Evolutionary conservation across 2,113 vertebrate species (phyloP).

Genomic region (Brachypodius melanocephalos): DNA sequence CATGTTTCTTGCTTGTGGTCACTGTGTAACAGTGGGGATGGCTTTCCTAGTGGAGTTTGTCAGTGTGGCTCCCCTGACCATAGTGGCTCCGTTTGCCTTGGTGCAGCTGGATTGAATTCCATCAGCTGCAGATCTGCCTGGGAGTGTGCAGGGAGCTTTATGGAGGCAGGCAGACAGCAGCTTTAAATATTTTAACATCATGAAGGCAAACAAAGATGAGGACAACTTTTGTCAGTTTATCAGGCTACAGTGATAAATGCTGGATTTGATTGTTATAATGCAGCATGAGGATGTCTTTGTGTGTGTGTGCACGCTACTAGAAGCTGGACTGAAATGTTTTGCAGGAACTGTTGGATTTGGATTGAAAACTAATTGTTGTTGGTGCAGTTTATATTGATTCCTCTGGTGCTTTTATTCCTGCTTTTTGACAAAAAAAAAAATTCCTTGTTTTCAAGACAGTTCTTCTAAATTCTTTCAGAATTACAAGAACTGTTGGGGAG

Average conservation of each 20-base stretch:
- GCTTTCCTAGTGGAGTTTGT: not conserved
- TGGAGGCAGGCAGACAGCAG: not conserved
- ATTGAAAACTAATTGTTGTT: not conserved
- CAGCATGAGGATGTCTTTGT: not conserved
- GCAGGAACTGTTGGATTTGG: not conserved
- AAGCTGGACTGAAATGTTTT: not conserved
- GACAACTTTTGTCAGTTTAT: not conserved
- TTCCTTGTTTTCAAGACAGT: not conserved
- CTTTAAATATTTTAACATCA: not conserved
- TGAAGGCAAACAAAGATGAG: not conserved
- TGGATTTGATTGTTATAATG: not conserved
- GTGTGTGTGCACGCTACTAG: not conserved
- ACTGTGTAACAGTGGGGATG: not conserved
- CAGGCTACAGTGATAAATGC: not conserved
- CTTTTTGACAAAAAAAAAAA: not conserved
- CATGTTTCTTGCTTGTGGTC: not conserved
- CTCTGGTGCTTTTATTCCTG: not conserved
- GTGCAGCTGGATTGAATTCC: not conserved
- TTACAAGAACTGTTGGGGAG: not conserved
- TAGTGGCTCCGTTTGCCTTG: not conserved
- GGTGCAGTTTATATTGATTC: not conserved
- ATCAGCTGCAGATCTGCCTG: not conserved
- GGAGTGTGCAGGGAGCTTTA: accelerated
- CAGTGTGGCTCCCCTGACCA: not conserved
- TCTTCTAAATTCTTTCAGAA: not conserved